These are phyloP conservation scores for Polyergus mexicanus DNA, from an alignment of 1,140 invertebrate genomes.

Conservation along the genomic window DNA sequence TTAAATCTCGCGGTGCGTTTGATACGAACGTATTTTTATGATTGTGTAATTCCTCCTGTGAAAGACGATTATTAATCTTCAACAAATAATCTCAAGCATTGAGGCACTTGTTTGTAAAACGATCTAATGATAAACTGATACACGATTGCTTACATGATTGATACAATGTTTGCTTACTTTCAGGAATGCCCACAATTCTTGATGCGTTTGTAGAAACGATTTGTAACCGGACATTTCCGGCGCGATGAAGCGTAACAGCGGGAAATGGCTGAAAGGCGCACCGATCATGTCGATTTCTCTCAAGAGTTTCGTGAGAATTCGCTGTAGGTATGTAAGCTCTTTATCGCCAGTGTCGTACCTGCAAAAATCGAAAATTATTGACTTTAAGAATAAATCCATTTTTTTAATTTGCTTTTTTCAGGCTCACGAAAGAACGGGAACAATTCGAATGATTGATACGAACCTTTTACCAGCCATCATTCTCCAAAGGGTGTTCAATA, in stretches of 20 bases:
- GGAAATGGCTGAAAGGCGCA: slow-evolving; percentile 92
- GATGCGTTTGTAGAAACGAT: slow-evolving; percentile 90
- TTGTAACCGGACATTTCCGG: slow-evolving; percentile 93
- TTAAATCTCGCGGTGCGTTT: slow-evolving; percentile 91
- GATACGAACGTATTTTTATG: slow-evolving; percentile 90
- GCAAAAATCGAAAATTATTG: slow-evolving; percentile 6
- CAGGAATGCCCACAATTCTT: slow-evolving; percentile 91
- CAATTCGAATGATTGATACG: neutral
- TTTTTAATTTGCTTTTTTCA: neutral
- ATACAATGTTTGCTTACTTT: slow-evolving; percentile 79
- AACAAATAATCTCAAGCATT: neutral
- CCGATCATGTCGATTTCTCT: slow-evolving; percentile 92
- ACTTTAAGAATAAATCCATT: neutral
- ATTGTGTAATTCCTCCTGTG: slow-evolving; percentile 89
- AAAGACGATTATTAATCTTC: slow-evolving; percentile 2
- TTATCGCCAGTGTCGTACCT: slow-evolving; percentile 90
- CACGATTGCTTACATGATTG: too few relatives aligned
- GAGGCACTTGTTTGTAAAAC: neutral
- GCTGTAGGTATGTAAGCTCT: slow-evolving; percentile 90
- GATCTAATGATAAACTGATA: neutral
- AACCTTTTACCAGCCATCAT: slow-evolving; percentile 93
- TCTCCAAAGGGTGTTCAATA: slow-evolving; percentile 95
- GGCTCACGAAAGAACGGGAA: neutral
- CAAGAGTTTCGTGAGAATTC: slow-evolving; percentile 90
- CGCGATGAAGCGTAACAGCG: slow-evolving; percentile 91